Percentiles rank a stretch among this genome's conserved stretches.
These are phyloP conservation scores for Sphyrna mokarran DNA, from an alignment of 2,113 vertebrate species.

Conservation along the genomic window DNA sequence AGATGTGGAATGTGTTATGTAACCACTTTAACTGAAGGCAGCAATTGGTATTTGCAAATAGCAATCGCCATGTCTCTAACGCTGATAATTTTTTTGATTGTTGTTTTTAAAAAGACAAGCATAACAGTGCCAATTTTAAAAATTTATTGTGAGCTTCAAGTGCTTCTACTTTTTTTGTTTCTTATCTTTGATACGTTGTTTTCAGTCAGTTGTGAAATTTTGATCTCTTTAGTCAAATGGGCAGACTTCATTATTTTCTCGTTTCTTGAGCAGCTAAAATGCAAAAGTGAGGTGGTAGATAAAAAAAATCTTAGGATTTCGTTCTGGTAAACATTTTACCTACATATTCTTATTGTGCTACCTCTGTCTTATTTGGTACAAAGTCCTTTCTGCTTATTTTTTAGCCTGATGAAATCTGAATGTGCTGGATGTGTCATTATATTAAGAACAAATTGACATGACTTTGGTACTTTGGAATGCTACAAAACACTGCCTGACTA, in stretches of 20 bases:
- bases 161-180: slow-evolving; percentile 64
- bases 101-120: slow-evolving; percentile 37
- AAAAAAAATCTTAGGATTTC: background rate
- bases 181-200: slow-evolving; percentile 61
- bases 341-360: slow-evolving; percentile 10
- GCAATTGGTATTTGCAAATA: slow-evolving; percentile 33
- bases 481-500: slow-evolving; percentile 32
- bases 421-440: background rate
- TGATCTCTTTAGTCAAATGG: slow-evolving; percentile 54
- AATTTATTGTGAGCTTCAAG: slow-evolving; percentile 72
- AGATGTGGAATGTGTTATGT: slow-evolving; percentile 37
- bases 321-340: slow-evolving; percentile 22
- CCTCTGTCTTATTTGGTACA: slow-evolving; percentile 14
- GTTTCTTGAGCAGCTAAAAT: slow-evolving; percentile 24
- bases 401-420: background rate
- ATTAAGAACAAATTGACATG: slow-evolving; percentile 20
- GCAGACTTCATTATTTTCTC: slow-evolving; percentile 29
- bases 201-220: slow-evolving; percentile 62
- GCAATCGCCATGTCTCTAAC: slow-evolving; percentile 27
- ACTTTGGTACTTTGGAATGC: slow-evolving; percentile 29
- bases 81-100: slow-evolving; percentile 36
- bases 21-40: slow-evolving; percentile 35
- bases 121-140: slow-evolving; percentile 71
- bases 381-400: background rate
- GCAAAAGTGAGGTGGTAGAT: background rate